Base-by-base conservation (phyloP, 1,140 invertebrate species). In the Magallana angulata region DNA sequence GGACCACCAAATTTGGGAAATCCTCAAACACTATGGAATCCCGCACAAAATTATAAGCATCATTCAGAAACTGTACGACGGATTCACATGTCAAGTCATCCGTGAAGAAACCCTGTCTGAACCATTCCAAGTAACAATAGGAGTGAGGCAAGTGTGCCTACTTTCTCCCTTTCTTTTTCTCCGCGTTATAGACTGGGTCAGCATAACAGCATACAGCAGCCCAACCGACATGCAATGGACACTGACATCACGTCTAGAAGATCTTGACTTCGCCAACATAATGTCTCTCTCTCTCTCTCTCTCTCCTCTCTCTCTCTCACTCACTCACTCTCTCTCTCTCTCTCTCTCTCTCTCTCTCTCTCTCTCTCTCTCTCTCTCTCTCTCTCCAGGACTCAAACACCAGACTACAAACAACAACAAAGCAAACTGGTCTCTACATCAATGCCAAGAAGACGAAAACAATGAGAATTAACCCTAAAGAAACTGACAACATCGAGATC, bases 1-100 rank as follows among this genome's bases (percentile, higher is more conserved):
- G 7, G 87, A 93, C 84, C 88, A 89, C 82, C 16, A 80, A 76
- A n/a, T 80, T 9, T 76, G 84, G 84, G 24, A 85, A 56, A 76
- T 85, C 2, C 68, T 58, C 60, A 88, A 11, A 85, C 57, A 60
- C 59, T 93, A 60, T 91, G 91, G 91, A 90, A 87, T 85, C 7
- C 84, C 68, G 48, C 48, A 71, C 1, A 85, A 80, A 30, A 30
- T 80, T 7, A 30, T 80, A n/a, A 11, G 0, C 62, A 76, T 76
- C 9, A 58, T 80, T 6, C 59, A 36, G n/a, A 62, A 68, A 14
- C 6, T 85, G 3, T 85, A 85, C 58, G 57, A 80, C 7, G 16
- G 11, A 57, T 85, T 85, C 30, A 76, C 84, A 7, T 71, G 36
- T 24, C 84, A 85, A 85, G 84, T 85, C n/a, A 71, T 24, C 16